Evolutionary conservation across 2,113 vertebrate species (phyloP).

Genomic region (Orthonyx spaldingii): DNA sequence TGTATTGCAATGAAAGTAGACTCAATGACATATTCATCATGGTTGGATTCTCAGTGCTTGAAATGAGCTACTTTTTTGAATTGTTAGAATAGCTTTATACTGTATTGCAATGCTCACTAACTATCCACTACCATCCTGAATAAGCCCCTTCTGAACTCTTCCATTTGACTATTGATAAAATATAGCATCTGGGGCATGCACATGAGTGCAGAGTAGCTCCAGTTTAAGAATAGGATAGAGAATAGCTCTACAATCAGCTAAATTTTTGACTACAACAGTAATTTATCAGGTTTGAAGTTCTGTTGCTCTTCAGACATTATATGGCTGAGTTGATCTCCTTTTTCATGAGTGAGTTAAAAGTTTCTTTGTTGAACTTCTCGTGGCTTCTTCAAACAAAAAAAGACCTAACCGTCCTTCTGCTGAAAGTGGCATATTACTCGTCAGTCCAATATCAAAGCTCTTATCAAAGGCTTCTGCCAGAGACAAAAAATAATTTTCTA

Average conservation of each 20-base stretch:
- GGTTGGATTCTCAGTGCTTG: not conserved
- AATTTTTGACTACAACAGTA: not conserved
- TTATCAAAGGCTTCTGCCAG: not conserved
- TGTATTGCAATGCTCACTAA: not conserved
- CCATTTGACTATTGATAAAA: not conserved
- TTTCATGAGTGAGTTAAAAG: not conserved
- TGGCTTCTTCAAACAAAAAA: not conserved
- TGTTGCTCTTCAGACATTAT: not conserved
- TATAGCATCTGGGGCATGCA: not conserved
- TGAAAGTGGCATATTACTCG: not conserved
- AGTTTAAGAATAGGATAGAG: not conserved
- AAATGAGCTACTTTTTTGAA: not conserved
- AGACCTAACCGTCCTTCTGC: not conserved
- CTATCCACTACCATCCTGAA: not conserved
- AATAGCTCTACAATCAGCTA: not conserved
- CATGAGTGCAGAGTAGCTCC: not conserved
- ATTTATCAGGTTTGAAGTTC: not conserved
- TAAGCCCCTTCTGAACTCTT: not conserved
- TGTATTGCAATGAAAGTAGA: not conserved
- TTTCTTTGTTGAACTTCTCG: not conserved
- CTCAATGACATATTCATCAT: not conserved
- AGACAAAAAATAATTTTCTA: not conserved
- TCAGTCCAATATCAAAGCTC: not conserved
- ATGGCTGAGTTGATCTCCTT: not conserved
- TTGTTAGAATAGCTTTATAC: not conserved